Evolutionary conservation across 2,797 vertebrate genomes (phyloP), one percentile per base, ranked within the genome.

Genomic region (Onychomys torridus): DNA sequence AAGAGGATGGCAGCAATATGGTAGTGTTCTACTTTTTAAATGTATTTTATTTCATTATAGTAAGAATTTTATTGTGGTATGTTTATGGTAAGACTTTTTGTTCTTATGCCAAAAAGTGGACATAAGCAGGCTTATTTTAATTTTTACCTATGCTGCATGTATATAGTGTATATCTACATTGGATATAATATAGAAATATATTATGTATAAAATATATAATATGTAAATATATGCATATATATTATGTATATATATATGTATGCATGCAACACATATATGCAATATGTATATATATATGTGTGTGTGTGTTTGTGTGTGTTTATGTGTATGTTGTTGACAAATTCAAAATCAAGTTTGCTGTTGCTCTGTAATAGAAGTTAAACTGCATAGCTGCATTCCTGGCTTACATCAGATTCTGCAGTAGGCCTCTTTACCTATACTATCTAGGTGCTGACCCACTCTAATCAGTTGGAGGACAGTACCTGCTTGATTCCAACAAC

Each of bases 111-210:
- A 40, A 94, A 77, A 52, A 8, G 5, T 92, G 14, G 25, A 4
- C 19, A 29, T 6, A 61, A 89, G 8, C 57, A 85, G 89, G 7
- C 37, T 69, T 79, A 49, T 69, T 91, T 89, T 49, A 57, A 71
- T 96, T 93, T 73, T 94, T 89, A 52, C 9, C 77, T 88, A 21
- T 92, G 79, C 32, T 77, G 6, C 32, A 83, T 13, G 37, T 52
- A 17, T 55, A 55, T 55, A 55, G 55, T 55, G 55, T 55, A 5
- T 55, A 55, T 55, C 17, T 17, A 55, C 55, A 55, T 55, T 17
- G 16, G 55, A 55, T 55, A 49, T 52, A 52, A 55, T 55, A 55
- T 55, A 55, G 5, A 55, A 55, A 55, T 55, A 55, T 55, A 55
- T 55, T 17, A 17, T 55, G 55, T 55, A 55, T 55, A 55, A 17